phyloP scores from a whole-genome alignment of 2,888 invertebrate species.

The Panopea generosa region DNA sequence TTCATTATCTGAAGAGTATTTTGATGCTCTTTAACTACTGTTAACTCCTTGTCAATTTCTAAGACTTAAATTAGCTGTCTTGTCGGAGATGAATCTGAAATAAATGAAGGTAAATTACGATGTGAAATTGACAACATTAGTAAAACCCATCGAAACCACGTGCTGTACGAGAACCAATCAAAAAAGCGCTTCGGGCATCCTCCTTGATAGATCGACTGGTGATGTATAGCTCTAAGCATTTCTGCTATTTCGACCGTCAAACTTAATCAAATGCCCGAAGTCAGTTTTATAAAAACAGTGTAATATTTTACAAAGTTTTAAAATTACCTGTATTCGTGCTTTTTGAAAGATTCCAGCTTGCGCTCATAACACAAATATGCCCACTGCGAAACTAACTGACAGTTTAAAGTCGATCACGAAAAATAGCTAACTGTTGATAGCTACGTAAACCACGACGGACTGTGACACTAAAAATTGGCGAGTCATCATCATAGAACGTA shows the following conservation, averaged over 20 bases:
- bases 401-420: background rate
- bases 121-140: slow-evolving; percentile 80
- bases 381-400: background rate
- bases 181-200: slow-evolving; percentile 48
- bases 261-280: slow-evolving; percentile 56
- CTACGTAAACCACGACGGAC: background rate
- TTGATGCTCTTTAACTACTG: slow-evolving; percentile 51
- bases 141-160: slow-evolving; percentile 75
- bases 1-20: slow-evolving; percentile 76
- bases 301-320: slow-evolving; percentile 32
- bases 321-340: slow-evolving; percentile 11
- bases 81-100: slow-evolving; percentile 82
- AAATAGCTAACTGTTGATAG: background rate
- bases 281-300: slow-evolving; percentile 25
- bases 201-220: slow-evolving; percentile 60
- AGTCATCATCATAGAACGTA: slow-evolving; percentile 10
- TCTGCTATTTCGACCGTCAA: slow-evolving; percentile 54
- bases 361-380: too few species aligned
- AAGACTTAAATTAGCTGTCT: slow-evolving; percentile 81
- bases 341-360: too few species aligned
- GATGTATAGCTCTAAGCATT: slow-evolving; percentile 62
- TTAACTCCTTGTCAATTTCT: slow-evolving; percentile 69
- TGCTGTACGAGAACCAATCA: slow-evolving; percentile 76
- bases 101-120: slow-evolving; percentile 83
- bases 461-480: slow-evolving; percentile 8